Base-by-base conservation (phyloP, 2,888 invertebrate species). In the Nebria salina region DNA sequence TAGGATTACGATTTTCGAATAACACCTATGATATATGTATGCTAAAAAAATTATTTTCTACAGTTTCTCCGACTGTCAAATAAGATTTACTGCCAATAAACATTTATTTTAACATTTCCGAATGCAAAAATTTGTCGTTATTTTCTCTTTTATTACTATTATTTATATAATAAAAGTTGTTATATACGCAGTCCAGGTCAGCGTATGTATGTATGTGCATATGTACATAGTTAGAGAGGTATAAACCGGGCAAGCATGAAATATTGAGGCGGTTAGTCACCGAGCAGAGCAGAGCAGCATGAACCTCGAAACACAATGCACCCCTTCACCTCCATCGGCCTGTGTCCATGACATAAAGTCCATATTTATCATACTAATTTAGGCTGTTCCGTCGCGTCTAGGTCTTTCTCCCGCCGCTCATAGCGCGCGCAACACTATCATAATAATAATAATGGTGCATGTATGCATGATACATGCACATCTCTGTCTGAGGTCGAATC, bases 291-390 rank as follows among this genome's bases (percentile, higher is more conserved):
- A 75, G 25, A 20, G n/a, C 26, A 54, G 54, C 54, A 54, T 54
- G 54, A 54, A 54, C 54, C 1, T 54, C 9, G 13, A 41, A 43
- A 65, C 25, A 26, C 72, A 77, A 77, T 73, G 72, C 72, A 7
- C 34, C 34, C 34, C 34, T 34, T 34, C 34, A 34, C 34, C 34
- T 34, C 4, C 34, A 34, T 34, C 34, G 5, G 4, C 34, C 34
- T 34, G 4, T 34, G 34, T 4, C 78, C 66, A 74, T 78, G 42
- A 42, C 70, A 76, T 70, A 76, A 76, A 76, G 68, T 76, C 74
- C 70, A 73, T 78, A 78, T 78, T 78, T 78, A 78, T 78, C 78
- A 78, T 78, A 78, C 78, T 78, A 78, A 78, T 78, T 78, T 77
- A 77, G n/a, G 2, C 34, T 34, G 4, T 34, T 74, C 65, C 26